These are phyloP conservation scores for Pica pica DNA, from an alignment of 2,113 vertebrate genomes.

Conservation along the genomic window DNA sequence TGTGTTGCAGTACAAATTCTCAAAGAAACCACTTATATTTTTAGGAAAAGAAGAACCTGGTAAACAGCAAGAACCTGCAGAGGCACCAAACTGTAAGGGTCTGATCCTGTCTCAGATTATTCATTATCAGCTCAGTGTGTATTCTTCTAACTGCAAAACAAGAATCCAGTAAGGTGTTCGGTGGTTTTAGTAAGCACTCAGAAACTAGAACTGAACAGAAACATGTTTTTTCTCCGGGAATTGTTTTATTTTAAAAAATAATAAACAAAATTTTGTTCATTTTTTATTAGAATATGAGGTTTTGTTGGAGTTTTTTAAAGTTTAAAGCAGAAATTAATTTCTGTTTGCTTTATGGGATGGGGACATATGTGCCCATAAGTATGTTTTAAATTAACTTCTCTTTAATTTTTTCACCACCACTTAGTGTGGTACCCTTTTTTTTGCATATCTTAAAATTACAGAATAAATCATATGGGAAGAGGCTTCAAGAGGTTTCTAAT, in stretches of 20 bases:
- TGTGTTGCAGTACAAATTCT: background rate
- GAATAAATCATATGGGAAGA: background rate
- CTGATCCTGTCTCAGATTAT: background rate
- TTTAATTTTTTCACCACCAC: background rate
- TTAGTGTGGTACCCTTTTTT: background rate
- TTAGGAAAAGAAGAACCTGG: background rate
- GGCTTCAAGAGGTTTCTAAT: background rate
- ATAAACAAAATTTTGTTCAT: background rate
- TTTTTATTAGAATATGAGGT: background rate
- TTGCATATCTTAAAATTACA: background rate
- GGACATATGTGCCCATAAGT: background rate
- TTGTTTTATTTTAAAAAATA: background rate
- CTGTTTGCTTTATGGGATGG: background rate
- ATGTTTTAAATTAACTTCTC: background rate
- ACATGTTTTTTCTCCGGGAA: background rate
- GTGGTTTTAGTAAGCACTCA: background rate
- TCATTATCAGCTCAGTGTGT: background rate
- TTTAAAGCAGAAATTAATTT: background rate
- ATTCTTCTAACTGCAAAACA: background rate
- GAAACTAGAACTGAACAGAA: background rate
- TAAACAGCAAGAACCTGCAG: background rate
- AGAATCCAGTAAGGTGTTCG: background rate
- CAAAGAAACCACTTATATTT: background rate
- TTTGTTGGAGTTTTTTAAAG: background rate
- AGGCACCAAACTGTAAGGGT: background rate